Evolutionary conservation across 2,113 vertebrate species (phyloP).

Genomic region (Motacilla tschutschensis): DNA sequence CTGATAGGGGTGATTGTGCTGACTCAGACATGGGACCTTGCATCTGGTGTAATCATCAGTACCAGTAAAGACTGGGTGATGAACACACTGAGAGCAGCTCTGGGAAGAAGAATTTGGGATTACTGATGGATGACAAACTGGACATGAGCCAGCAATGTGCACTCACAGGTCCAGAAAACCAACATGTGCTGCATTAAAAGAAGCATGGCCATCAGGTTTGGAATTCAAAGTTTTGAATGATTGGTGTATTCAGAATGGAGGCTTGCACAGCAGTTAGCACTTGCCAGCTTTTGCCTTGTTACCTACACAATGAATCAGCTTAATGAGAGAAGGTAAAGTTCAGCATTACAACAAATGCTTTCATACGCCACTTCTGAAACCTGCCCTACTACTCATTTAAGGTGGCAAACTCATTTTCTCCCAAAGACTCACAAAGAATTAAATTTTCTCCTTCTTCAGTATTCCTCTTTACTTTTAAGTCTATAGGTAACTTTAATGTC

Average conservation of each 20-base stretch:
- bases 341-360: constrained; percentile 53
- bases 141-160: fast-evolving
- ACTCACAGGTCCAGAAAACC: background rate
- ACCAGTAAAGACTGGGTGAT: background rate
- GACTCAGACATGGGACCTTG: background rate
- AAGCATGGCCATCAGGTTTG: fast-evolving
- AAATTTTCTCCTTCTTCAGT: background rate
- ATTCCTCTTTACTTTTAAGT: constrained; percentile 10
- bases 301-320: constrained; percentile 55
- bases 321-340: constrained; percentile 57
- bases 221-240: background rate
- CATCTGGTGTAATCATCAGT: background rate
- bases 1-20: background rate
- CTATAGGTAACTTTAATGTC: constrained; percentile 8
- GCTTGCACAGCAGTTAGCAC: constrained; percentile 21
- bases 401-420: background rate
- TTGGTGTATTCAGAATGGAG: background rate
- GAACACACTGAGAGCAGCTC: background rate
- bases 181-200: background rate
- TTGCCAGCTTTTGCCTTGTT: constrained; percentile 47
- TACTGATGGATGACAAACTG: background rate
- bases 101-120: background rate
- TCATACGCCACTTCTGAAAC: constrained; percentile 17
- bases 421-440: background rate
- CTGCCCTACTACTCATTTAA: constrained; percentile 9